Evolutionary conservation across 1,140 invertebrate genomes (phyloP).

Genomic region (Asobara japonica): DNA sequence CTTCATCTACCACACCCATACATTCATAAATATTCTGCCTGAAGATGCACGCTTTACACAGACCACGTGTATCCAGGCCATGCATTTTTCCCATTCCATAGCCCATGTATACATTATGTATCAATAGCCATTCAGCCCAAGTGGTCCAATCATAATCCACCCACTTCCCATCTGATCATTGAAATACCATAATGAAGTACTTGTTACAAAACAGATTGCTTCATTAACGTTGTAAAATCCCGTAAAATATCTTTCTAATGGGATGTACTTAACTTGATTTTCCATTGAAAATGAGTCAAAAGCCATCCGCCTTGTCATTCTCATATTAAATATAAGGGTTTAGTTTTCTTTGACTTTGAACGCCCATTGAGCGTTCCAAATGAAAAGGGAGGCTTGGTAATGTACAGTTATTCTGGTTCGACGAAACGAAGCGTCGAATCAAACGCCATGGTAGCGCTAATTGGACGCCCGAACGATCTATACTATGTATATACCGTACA

Average conservation of each 20-base stretch:
- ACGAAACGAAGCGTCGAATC: slow-evolving; percentile 27
- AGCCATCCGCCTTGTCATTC: neutral
- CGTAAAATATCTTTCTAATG: neutral
- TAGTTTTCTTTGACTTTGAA: neutral
- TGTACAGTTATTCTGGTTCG: slow-evolving; percentile 30
- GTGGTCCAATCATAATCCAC: too few relatives aligned
- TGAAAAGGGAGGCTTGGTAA: slow-evolving; percentile 24
- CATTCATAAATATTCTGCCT: too few relatives aligned
- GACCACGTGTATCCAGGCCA: too few relatives aligned
- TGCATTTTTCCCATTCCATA: too few relatives aligned
- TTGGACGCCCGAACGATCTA: slow-evolving; percentile 29
- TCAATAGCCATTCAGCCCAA: too few relatives aligned
- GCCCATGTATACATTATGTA: too few relatives aligned
- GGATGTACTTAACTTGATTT: neutral
- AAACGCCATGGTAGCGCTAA: slow-evolving; percentile 29
- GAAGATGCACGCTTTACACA: too few relatives aligned
- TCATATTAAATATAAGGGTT: neutral
- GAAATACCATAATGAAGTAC: neutral
- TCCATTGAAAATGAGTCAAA: neutral
- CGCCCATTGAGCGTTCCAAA: slow-evolving; percentile 26
- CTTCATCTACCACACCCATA: too few relatives aligned
- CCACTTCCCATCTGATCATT: neutral
- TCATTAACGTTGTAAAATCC: neutral
- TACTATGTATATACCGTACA: neutral
- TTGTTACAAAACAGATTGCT: neutral